phyloP scores from a whole-genome alignment of 30 jellyfish, hydroid and myxozoan species.

The Cassiopea xamachana region DNA sequence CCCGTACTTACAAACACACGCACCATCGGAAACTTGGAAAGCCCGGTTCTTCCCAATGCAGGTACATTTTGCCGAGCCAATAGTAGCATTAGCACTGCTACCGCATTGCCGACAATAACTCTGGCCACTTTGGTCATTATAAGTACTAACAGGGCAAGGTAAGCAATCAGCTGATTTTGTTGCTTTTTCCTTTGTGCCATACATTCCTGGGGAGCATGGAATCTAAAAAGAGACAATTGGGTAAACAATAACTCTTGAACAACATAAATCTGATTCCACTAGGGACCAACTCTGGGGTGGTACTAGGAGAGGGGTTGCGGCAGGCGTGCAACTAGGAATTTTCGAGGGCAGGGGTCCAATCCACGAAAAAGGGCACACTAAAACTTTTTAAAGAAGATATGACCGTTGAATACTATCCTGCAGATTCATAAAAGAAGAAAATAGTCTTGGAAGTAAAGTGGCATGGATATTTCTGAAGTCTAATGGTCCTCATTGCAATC shows the following conservation, averaged over 20 bases:
- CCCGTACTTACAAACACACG: slow-evolving; percentile 90
- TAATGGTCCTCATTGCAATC: too few relatives aligned
- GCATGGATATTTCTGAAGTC: too few relatives aligned
- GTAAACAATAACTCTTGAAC: neutral
- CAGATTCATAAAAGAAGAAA: too few relatives aligned
- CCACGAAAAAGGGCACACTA: too few relatives aligned
- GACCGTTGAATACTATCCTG: too few relatives aligned
- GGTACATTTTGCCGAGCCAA: slow-evolving; percentile 75
- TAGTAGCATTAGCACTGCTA: slow-evolving; percentile 90
- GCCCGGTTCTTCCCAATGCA: slow-evolving; percentile 92
- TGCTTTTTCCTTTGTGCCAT: slow-evolving; percentile 88
- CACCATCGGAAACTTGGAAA: slow-evolving; percentile 94
- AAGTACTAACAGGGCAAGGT: slow-evolving; percentile 90
- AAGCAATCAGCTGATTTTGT: slow-evolving; percentile 83
- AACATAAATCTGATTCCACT: too few relatives aligned
- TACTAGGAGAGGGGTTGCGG: too few relatives aligned
- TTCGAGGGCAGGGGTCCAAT: too few relatives aligned
- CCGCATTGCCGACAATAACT: slow-evolving; percentile 98
- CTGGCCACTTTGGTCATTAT: slow-evolving; percentile 82
- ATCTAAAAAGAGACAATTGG: slow-evolving; percentile 39
- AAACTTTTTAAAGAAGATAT: too few relatives aligned
- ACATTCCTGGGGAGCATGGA: slow-evolving; percentile 97
- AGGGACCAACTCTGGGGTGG: too few relatives aligned
- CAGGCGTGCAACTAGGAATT: too few relatives aligned
- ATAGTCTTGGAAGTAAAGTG: too few relatives aligned